Evolutionary conservation across 2,113 vertebrate genomes (phyloP).

Genomic region (Seriola rivoliana): DNA sequence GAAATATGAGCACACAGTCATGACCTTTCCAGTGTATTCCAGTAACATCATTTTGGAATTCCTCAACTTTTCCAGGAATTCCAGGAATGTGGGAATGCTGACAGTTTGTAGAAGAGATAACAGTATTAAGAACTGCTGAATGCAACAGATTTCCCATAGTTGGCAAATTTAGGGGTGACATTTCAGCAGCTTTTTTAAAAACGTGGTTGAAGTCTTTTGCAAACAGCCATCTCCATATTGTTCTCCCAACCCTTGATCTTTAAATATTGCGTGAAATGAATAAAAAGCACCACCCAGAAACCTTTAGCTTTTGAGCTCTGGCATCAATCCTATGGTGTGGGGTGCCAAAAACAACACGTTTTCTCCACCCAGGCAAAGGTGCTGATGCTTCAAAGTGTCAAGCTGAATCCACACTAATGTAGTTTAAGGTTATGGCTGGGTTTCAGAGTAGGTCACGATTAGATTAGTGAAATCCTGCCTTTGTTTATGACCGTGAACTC

Average conservation of each 20-base stretch:
- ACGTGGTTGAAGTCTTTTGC: background rate
- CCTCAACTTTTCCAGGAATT: slow-evolving; percentile 37
- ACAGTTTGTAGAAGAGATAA: slow-evolving; percentile 7
- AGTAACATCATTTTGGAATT: slow-evolving; percentile 23
- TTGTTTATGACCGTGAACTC: slow-evolving; percentile 76
- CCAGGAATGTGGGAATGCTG: background rate
- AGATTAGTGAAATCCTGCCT: slow-evolving; percentile 78
- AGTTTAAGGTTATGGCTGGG: slow-evolving; percentile 80
- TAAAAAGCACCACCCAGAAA: slow-evolving; percentile 29
- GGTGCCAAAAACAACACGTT: slow-evolving; percentile 74
- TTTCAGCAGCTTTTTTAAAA: background rate
- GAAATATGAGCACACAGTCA: slow-evolving; percentile 18
- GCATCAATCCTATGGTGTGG: slow-evolving; percentile 59
- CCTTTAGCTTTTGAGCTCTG: slow-evolving; percentile 49
- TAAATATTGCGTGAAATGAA: slow-evolving; percentile 51
- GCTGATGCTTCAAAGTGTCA: slow-evolving; percentile 85
- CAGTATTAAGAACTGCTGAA: slow-evolving; percentile 40
- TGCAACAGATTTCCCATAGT: background rate
- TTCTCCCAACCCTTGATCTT: slow-evolving; percentile 31
- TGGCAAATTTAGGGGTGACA: slow-evolving; percentile 35
- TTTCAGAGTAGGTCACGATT: slow-evolving; percentile 78
- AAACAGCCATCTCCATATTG: slow-evolving; percentile 52
- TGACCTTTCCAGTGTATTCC: slow-evolving; percentile 60
- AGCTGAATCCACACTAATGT: slow-evolving; percentile 77
- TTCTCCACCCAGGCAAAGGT: slow-evolving; percentile 67